Base-by-base conservation (phyloP, 2,797 vertebrate species). In the Potorous gilbertii region DNA sequence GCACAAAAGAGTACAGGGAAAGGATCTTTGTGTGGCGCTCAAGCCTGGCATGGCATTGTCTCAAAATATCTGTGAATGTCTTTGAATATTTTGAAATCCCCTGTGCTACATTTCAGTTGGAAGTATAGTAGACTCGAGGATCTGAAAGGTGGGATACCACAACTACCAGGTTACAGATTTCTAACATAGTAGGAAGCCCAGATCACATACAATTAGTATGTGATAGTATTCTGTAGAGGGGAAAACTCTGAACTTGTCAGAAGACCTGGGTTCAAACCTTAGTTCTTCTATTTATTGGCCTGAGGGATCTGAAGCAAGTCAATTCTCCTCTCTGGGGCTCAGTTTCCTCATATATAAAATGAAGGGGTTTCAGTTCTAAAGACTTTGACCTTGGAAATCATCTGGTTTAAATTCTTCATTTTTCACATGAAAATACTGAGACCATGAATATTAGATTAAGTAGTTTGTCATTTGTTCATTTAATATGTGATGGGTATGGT, bases 41-140 rank as follows among this genome's bases (percentile, higher is more conserved):
- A 92, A 90, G 16, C 9, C 5, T 87, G 21, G 66, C 55, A 54
- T 27, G 10, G 28, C 74, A 90, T 56, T 54, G 52, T 29, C 34
- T 3, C 18, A 90, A 93, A 91, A 46, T 96, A 46, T n/a, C 89
- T 90, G 54, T 28, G 46, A 91, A 46, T 96, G n/a, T n/a, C 91
- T 90, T 54, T 28, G 46, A 56, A 24, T 29, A 16, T 74, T 90
- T 74, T 24, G 6, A 91, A 31, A 18, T 16, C 29, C 56, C 52
- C 54, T 46, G 34, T 31, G 14, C 10, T 13, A 24, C n/a, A 8
- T 18, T 56, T 31, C 31, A 29, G 66, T 55, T 56, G n/a, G 55
- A 34, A 92, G 87, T 54, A 91, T 27, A 56, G 55, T n/a, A 81
- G n/a, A 81, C 13, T n/a, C 12, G 54, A n/a, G 0, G 6, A 55